Evolutionary conservation across 92 coral and sea anemone genomes (phyloP), one percentile per base, ranked within the genome.

Genomic region (Phenganax stokvisi): DNA sequence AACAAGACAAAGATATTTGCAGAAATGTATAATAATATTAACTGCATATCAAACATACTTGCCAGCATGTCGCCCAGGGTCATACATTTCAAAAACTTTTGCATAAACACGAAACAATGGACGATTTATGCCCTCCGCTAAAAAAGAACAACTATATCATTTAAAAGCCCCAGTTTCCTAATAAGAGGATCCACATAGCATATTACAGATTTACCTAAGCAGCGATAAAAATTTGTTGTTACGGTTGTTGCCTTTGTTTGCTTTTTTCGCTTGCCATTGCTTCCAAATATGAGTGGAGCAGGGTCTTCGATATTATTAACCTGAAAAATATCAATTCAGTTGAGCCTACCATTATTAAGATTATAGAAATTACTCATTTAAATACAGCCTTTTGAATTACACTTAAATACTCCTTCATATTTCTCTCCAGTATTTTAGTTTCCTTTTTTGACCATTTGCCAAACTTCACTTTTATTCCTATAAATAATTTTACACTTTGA

Each of bases 81-180:
- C 89, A 79, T 83, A 89, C 53, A 81, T 27, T 11, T 89, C 84
- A 11, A 71, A 11, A 10, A 77, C 87, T 61, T 83, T 76, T 80
- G 85, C 79, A 56, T 89, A 89, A 12, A 89, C 29, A 6, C 37
- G 57, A 74, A 86, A 83, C 8, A 86, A 11, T 54, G 85, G 62
- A 58, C 91, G 82, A 57, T 89, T 72, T 60, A 89, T 69, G 53
- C 91, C 91, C 68, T 86, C 74, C 37, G 74, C 89, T 85, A 80
- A 55, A 78, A 0, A 61, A 61, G 25, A 9, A 61, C 51, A 51
- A 72, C 44, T 20, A 17, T 8, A 30, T 30, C 47, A 27, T 25
- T 27, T 62, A 2, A 20, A 12, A 6, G 12, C n/a, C 25, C 51
- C 12, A 28, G n/a, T 44, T 52, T 29, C 55, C 79, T n/a, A 56